Percentiles rank a stretch among this genome's conserved stretches.
phyloP scores from a whole-genome alignment of 1,140 invertebrate genomes.

The Potamilus streckersoni region DNA sequence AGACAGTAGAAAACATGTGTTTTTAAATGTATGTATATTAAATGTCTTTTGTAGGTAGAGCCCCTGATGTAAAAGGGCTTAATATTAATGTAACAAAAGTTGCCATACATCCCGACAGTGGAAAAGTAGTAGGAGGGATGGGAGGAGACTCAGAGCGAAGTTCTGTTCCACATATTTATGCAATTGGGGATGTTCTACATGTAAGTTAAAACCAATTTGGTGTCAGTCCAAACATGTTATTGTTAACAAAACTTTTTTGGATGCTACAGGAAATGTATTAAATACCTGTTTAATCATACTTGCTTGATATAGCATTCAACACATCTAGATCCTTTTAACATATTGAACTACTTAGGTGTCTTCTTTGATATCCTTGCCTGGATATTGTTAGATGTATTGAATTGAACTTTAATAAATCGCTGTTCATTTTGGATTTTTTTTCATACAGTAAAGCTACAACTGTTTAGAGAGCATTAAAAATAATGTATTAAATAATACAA shows the following conservation, averaged over 20 bases:
- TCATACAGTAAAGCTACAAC: too few species aligned
- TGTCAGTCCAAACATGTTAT: not conserved
- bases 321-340: too few species aligned
- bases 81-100: constrained; percentile 70
- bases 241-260: constrained; percentile 4
- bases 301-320: too few species aligned
- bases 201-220: constrained; percentile 26
- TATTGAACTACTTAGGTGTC: too few species aligned
- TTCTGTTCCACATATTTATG: constrained; percentile 87
- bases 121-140: constrained; percentile 70
- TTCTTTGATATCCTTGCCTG: too few species aligned
- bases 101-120: constrained; percentile 51
- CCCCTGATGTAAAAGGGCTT: constrained; percentile 71
- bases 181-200: constrained; percentile 87
- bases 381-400: too few species aligned
- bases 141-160: constrained; percentile 79
- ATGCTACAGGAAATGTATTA: too few species aligned
- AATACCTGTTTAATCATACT: too few species aligned
- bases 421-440: too few species aligned
- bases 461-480: too few species aligned
- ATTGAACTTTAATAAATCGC: too few species aligned
- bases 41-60: constrained; percentile 56
- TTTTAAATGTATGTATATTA: not conserved
- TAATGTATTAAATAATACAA: too few species aligned
- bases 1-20: not conserved